Base-by-base conservation (phyloP, 2,888 invertebrate species). In the Melitaea athalia region DNA sequence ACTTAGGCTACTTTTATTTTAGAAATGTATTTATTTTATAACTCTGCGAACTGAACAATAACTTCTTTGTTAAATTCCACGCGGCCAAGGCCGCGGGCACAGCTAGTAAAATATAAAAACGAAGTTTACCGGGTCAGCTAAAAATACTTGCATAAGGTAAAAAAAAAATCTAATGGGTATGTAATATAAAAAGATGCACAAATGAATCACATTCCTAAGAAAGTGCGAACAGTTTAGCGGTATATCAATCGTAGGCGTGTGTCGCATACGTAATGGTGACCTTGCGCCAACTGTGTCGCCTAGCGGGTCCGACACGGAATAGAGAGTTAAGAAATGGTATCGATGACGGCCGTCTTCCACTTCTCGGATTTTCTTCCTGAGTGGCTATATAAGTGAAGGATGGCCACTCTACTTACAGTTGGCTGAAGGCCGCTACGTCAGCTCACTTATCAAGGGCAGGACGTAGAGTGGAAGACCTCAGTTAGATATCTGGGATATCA, bases 251-350 rank as follows among this genome's bases (percentile, higher is more conserved):
- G 49, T 1, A 52, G 14, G 43, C 60, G 64, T 64, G 62, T 43
- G 42, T 57, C 11, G 73, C 63, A 72, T 73, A 70, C 66, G 50
- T 68, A 66, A 68, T 68, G 57, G 14, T 53, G 72, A 70, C 73
- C 73, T 73, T 72, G 72, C 31, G 17, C 43, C 38, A 70, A 67
- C 64, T 67, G 67, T 72, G 73, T 72, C 73, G 68, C 38, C 43
- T 67, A 70, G 70, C 72, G 72, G 72, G 59, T 59, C 52, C 17
- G 42, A 5, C 42, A 59, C 10, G 63, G 63, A 47, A 33, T 31
- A 50, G 10, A 49, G 24, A 24, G 24, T 24, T 17, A 8, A 15
- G 10, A 65, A 38, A 65, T 65, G 33, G 15, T 31, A 60, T n/a
- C 12, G 12, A 17, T 10, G 1, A 24, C 24, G 2, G 8, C 43